Base-by-base conservation (phyloP, 2,113 vertebrate genomes). In the Bothrops jararaca region DNA sequence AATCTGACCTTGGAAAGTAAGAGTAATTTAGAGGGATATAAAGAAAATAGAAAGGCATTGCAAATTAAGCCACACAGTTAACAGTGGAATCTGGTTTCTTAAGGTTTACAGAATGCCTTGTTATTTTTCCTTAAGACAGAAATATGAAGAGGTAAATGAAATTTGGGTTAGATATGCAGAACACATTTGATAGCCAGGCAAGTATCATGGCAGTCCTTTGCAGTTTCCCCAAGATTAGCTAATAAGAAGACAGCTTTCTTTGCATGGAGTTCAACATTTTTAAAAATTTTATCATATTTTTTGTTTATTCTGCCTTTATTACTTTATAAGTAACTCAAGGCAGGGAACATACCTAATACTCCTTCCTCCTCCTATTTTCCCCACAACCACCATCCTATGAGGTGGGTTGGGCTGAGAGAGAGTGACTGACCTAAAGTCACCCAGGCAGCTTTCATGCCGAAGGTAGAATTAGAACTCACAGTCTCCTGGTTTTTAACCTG, bases 181-280 rank as follows among this genome's bases (percentile, higher is more conserved):
- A 93, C 89, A 89, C 10, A 92, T 34, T 89, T 57, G 26, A 0
- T 4, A 91, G 48, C 92, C 92, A 87, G 94, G 85, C 20, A 80
- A 94, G 86, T 50, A 93, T 92, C 86, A 94, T 93, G 93, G 60
- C 42, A 89, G 48, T 91, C 8, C 87, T 94, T 92, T 92, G 85
- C 86, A 48, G 15, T 50, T 92, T 95, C 9, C 56, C 93, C 56
- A 52, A 90, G 29, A 56, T 93, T 92, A 95, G 87, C 91, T 52
- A 85, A n/a, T 60, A 89, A 5, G 13, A 52, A 8, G 26, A n/a
- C 3, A 23, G 18, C 23, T 15, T 80, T 80, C 18, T 42, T 92
- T 74, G 15, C 20, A 26, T 45, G 13, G 34, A 69, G 60, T 53
- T 34, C 45, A 64, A 60, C 50, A 13, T 42, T 69, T 69, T 53